These are phyloP conservation scores for Pygmarrhopalites habei DNA, from an alignment of 1,140 invertebrate genomes.

Conservation along the genomic window DNA sequence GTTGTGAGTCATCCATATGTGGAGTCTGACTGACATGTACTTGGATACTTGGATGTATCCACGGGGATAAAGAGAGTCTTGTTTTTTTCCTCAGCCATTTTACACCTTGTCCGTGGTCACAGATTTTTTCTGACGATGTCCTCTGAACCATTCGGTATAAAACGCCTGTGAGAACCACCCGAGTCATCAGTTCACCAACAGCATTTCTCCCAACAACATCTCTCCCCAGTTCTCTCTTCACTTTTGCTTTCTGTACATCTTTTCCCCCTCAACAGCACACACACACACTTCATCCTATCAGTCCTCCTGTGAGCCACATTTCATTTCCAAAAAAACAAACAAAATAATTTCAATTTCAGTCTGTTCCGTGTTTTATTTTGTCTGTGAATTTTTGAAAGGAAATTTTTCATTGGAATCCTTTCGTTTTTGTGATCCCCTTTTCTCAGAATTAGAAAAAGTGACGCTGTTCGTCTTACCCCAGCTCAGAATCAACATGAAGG, in stretches of 20 bases:
- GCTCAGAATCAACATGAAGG: neutral
- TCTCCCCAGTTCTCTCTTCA: neutral
- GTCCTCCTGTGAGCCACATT: neutral
- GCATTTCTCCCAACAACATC: slow-evolving; percentile 12
- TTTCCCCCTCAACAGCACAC: neutral
- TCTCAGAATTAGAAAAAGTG: too few species aligned
- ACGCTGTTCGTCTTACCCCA: neutral
- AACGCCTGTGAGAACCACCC: slow-evolving; percentile 15
- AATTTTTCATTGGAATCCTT: neutral
- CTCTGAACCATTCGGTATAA: slow-evolving; percentile 26
- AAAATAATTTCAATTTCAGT: neutral
- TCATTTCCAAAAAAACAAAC: neutral
- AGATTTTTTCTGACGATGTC: slow-evolving; percentile 13
- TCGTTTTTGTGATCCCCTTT: too few species aligned
- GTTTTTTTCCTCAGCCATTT: too few species aligned
- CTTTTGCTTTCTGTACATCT: neutral
- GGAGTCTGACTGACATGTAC: too few species aligned
- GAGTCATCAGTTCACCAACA: slow-evolving; percentile 21
- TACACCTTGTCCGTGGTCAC: slow-evolving; percentile 23
- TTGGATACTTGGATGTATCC: too few species aligned
- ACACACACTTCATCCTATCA: too few species aligned
- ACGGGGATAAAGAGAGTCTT: too few species aligned
- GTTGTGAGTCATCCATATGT: too few species aligned
- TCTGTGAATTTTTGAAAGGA: neutral
- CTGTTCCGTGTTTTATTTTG: neutral